A percentile compares a stretch with the other conserved stretches of the same genome.
Evolutionary conservation across 2,113 vertebrate genomes (phyloP).

Genomic region (Colistium nudipinnis): DNA sequence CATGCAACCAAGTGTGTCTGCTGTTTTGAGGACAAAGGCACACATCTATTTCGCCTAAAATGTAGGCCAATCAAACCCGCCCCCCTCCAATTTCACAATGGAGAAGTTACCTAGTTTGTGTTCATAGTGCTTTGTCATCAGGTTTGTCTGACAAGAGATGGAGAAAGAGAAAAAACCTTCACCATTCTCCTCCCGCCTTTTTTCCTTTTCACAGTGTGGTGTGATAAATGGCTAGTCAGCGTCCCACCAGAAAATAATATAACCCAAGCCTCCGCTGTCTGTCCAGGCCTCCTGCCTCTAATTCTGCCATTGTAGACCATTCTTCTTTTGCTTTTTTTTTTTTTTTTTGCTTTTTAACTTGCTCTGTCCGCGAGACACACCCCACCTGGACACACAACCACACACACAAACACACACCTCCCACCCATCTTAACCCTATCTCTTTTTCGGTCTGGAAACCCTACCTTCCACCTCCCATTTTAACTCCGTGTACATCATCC

Average conservation of each 20-base stretch:
- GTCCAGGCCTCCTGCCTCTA: conserved; percentile 57
- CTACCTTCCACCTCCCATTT: conserved; percentile 50
- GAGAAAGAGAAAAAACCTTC: conserved; percentile 15
- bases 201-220: conserved; percentile 60
- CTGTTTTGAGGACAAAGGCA: conserved; percentile 39
- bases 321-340: conserved; percentile 39
- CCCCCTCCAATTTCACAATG: conserved; percentile 44
- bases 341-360: conserved; percentile 19
- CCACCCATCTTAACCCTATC: too few relatives aligned
- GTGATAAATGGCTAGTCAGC: conserved; percentile 76
- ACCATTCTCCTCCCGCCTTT: conserved; percentile 30
- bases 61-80: conserved; percentile 40
- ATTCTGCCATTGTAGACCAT: conserved; percentile 57
- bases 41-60: conserved; percentile 32
- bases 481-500: conserved; percentile 56
- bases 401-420: conserved; percentile 19
- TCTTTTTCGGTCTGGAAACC: conserved; percentile 40
- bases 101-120: conserved; percentile 56
- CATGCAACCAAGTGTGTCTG: not conserved
- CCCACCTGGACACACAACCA: conserved; percentile 20
- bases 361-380: conserved; percentile 26
- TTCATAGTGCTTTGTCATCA: conserved; percentile 76
- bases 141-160: conserved; percentile 68
- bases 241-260: conserved; percentile 71
- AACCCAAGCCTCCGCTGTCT: conserved; percentile 63